These are phyloP conservation scores for Virgularia gustaviana DNA, from an alignment of 92 coral and sea anemone species.

Conservation along the genomic window DNA sequence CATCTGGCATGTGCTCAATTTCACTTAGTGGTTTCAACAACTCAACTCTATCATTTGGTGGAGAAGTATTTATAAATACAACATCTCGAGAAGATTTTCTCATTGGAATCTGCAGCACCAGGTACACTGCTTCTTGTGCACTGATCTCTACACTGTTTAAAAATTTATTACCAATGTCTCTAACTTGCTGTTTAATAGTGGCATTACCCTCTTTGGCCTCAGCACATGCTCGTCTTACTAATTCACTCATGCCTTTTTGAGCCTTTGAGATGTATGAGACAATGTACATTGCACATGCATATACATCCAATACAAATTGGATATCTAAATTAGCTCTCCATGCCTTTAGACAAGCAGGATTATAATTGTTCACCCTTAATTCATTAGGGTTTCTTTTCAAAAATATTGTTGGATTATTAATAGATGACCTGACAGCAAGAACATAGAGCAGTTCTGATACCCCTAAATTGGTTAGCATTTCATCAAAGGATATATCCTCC, in stretches of 20 bases:
- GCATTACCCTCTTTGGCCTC: slow-evolving; percentile 45
- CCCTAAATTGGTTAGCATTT: slow-evolving; percentile 45
- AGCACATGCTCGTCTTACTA: slow-evolving; percentile 41
- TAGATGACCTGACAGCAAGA: slow-evolving; percentile 45
- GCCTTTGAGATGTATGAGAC: slow-evolving; percentile 39
- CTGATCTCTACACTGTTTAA: slow-evolving; percentile 49
- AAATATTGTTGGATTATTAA: slow-evolving; percentile 43
- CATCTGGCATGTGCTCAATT: slow-evolving; percentile 60
- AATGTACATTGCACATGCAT: slow-evolving; percentile 51
- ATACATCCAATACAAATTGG: slow-evolving; percentile 48
- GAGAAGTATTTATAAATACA: slow-evolving; percentile 7
- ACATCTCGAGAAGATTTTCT: slow-evolving; percentile 23
- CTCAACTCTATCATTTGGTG: slow-evolving; percentile 58
- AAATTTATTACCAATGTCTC: slow-evolving; percentile 53
- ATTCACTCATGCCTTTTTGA: slow-evolving; percentile 49
- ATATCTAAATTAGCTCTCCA: slow-evolving; percentile 52
- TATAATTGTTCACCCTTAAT: slow-evolving; percentile 33
- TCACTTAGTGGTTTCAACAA: slow-evolving; percentile 58
- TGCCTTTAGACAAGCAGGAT: slow-evolving; percentile 50
- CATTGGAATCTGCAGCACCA: slow-evolving; percentile 53
- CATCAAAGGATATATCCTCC: slow-evolving; percentile 60
- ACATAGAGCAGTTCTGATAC: slow-evolving; percentile 44
- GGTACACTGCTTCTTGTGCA: slow-evolving; percentile 58
- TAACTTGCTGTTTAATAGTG: slow-evolving; percentile 48
- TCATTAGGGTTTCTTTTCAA: slow-evolving; percentile 42